Conservation (phyloP, 2,113 vertebrate species). For the Eulemur macaco region DNA sequence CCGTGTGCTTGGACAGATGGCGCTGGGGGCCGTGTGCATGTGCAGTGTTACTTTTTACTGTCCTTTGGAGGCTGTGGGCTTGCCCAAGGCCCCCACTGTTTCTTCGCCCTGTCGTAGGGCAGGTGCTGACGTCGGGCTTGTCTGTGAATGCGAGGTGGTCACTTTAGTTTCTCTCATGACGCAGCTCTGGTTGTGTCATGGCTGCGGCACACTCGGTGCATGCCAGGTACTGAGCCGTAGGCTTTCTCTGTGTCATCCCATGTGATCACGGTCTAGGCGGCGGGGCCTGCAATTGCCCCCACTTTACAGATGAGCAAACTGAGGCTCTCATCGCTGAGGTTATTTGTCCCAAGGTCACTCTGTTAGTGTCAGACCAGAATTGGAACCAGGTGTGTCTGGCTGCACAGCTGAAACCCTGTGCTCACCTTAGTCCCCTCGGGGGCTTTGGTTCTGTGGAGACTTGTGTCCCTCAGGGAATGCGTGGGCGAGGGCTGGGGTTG, state of each 20-base stretch:
- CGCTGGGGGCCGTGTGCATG: background rate
- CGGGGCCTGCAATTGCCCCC: rapidly evolving
- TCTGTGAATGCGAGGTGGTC: background rate
- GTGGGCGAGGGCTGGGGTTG: rapidly evolving
- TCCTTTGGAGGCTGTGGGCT: background rate
- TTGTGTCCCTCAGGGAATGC: background rate
- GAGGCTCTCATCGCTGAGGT: background rate
- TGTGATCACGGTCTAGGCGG: background rate
- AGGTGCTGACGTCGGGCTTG: background rate
- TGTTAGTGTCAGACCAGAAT: rapidly evolving
- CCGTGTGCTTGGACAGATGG: background rate
- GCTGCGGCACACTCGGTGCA: rapidly evolving
- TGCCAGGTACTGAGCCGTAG: background rate
- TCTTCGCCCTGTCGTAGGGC: background rate
- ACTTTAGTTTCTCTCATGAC: rapidly evolving
- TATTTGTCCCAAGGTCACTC: no score
- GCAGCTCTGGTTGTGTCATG: rapidly evolving
- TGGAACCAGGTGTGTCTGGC: background rate
- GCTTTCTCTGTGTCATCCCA: background rate
- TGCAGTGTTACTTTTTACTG: rapidly evolving
- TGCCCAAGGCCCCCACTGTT: background rate
- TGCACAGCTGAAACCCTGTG: rapidly evolving
- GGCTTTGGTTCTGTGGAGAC: background rate
- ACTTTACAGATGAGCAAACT: background rate
- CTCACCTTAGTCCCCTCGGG: background rate